Conservation (phyloP, 2,113 vertebrate species). For the Tursiops truncatus region DNA sequence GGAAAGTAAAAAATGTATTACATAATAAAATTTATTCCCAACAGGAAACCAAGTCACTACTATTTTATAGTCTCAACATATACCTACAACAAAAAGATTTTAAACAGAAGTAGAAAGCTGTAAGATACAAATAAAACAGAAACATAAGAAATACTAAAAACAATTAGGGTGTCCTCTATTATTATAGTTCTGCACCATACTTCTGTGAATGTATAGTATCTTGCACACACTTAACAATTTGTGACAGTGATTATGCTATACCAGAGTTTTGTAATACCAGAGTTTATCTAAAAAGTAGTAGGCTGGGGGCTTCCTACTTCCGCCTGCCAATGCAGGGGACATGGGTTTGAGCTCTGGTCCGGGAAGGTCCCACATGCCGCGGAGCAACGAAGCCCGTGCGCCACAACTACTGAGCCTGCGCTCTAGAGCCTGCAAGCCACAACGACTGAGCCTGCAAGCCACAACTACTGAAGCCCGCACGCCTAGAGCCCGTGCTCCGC, state of each 20-base stretch:
- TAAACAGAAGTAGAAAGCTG: background rate
- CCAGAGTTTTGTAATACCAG: background rate
- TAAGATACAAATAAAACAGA: constrained; percentile 31
- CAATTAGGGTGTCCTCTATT: background rate
- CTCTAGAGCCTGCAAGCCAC: too few species aligned
- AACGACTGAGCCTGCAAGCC: too few species aligned
- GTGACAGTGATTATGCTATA: background rate
- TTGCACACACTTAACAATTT: background rate
- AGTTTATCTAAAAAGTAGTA: background rate
- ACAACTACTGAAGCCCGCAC: too few species aligned
- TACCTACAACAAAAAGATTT: background rate
- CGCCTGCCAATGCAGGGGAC: too few species aligned
- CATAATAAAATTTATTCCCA: background rate
- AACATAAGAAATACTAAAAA: background rate
- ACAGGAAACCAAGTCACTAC: background rate
- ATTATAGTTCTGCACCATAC: background rate
- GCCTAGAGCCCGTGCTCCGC: too few species aligned
- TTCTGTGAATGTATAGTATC: background rate
- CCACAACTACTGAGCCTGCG: too few species aligned
- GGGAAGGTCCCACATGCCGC: too few species aligned
- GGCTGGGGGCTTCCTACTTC: background rate
- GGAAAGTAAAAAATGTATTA: background rate
- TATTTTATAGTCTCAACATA: background rate
- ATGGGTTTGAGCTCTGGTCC: too few species aligned
- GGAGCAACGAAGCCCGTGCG: too few species aligned